Percentiles rank a stretch among this genome's conserved stretches.
Evolutionary conservation across 2,888 invertebrate genomes (phyloP).

Genomic region (Rhopalosiphum nymphaeae): DNA sequence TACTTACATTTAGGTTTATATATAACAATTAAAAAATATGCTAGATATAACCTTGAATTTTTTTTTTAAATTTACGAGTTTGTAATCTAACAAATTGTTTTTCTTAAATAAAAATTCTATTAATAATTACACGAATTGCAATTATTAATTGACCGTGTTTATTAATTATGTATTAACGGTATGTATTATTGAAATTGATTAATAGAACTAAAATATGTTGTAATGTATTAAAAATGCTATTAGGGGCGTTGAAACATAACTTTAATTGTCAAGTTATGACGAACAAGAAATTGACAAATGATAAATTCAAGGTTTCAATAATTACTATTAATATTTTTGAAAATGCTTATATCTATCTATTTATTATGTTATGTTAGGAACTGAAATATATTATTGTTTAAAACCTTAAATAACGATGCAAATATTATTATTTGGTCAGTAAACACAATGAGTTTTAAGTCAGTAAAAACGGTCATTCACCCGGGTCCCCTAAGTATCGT

Average conservation of each 20-base stretch:
- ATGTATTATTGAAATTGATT: background rate
- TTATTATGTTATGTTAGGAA: background rate
- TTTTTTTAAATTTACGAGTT: background rate
- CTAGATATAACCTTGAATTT: background rate
- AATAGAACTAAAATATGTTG: background rate
- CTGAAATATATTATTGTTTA: background rate
- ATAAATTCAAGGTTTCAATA: background rate
- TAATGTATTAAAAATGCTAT: background rate
- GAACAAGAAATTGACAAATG: background rate
- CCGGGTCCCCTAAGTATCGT: conserved; percentile 4
- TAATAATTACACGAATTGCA: background rate
- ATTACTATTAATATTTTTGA: background rate
- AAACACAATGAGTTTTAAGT: background rate
- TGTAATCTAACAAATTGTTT: background rate
- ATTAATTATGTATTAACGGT: background rate
- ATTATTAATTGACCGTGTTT: background rate
- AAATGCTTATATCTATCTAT: background rate
- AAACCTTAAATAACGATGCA: background rate
- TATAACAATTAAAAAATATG: background rate
- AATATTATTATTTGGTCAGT: background rate
- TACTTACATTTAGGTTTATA: background rate
- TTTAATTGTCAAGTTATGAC: background rate
- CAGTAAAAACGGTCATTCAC: background rate
- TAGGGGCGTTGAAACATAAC: background rate
- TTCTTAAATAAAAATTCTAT: background rate